Evolutionary conservation across 2,113 vertebrate species (phyloP).

Genomic region (Nicator chloris): DNA sequence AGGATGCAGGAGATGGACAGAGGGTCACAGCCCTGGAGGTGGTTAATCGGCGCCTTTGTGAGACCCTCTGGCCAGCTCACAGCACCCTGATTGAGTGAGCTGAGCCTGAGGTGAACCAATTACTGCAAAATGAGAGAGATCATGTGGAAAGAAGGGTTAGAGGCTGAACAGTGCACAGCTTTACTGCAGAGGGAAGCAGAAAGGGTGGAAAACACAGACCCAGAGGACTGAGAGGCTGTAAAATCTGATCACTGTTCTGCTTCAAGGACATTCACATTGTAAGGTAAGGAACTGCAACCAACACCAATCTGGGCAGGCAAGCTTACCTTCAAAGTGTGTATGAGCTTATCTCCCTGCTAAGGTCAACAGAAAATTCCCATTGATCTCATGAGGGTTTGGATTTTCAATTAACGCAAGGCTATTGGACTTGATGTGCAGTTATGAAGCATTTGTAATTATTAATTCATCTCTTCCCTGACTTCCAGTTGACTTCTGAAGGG

Average conservation of each 20-base stretch:
- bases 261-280: background rate
- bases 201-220: background rate
- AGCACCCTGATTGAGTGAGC: background rate
- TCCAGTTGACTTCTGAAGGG: conserved; percentile 4
- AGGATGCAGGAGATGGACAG: background rate
- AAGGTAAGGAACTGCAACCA: background rate
- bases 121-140: background rate
- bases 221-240: background rate
- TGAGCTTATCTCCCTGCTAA: background rate
- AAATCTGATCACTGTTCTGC: background rate
- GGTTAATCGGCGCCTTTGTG: background rate
- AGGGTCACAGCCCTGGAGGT: background rate
- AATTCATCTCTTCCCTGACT: conserved; percentile 39
- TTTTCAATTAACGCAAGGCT: conserved; percentile 27
- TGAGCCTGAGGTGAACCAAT: background rate
- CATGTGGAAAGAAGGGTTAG: background rate
- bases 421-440: background rate
- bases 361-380: conserved; percentile 23
- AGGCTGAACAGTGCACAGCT: background rate
- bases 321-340: background rate
- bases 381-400: background rate
- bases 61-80: background rate
- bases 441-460: conserved; percentile 30
- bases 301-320: background rate
- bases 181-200: background rate